Percentiles rank a stretch among this genome's conserved stretches.
Evolutionary conservation across 2,888 invertebrate genomes (phyloP).

Genomic region (Noctua comes): DNA sequence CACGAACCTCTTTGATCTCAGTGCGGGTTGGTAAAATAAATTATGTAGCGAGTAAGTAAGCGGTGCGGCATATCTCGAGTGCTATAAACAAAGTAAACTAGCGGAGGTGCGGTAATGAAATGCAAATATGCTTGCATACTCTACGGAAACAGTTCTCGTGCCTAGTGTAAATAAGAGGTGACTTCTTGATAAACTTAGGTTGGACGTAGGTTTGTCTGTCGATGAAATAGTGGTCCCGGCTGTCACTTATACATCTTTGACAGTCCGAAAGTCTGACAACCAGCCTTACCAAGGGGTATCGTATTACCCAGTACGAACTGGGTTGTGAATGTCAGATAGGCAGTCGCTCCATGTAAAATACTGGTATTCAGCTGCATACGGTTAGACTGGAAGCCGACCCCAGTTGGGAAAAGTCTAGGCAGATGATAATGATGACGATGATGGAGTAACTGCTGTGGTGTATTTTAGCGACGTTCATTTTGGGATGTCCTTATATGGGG

Average conservation of each 20-base stretch:
- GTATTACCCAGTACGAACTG: too few species aligned
- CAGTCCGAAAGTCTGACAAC: too few species aligned
- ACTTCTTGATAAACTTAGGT: constrained; percentile 70
- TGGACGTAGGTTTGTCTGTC: constrained; percentile 37
- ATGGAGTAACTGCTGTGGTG: constrained; percentile 3
- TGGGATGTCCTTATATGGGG: background rate
- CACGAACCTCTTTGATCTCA: constrained; percentile 59
- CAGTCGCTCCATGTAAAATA: too few species aligned
- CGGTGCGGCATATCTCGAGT: constrained; percentile 59
- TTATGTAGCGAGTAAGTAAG: constrained; percentile 62
- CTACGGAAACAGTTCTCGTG: constrained; percentile 74
- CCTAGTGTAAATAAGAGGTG: constrained; percentile 74
- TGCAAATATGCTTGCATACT: constrained; percentile 82
- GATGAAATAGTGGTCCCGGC: constrained; percentile 22
- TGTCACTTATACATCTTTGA: too few species aligned
- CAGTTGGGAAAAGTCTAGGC: too few species aligned
- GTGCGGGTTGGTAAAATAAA: constrained; percentile 59
- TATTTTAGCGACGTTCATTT: background rate
- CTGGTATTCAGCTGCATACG: too few species aligned
- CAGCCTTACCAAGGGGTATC: too few species aligned
- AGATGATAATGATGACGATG: too few species aligned
- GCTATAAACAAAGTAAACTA: constrained; percentile 66
- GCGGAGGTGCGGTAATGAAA: constrained; percentile 79
- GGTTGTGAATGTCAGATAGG: too few species aligned
- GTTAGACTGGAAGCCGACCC: too few species aligned